Percentiles rank a stretch among this genome's conserved stretches.
phyloP scores from a whole-genome alignment of 2,113 vertebrate genomes.

The Lichenostomus cassidix region DNA sequence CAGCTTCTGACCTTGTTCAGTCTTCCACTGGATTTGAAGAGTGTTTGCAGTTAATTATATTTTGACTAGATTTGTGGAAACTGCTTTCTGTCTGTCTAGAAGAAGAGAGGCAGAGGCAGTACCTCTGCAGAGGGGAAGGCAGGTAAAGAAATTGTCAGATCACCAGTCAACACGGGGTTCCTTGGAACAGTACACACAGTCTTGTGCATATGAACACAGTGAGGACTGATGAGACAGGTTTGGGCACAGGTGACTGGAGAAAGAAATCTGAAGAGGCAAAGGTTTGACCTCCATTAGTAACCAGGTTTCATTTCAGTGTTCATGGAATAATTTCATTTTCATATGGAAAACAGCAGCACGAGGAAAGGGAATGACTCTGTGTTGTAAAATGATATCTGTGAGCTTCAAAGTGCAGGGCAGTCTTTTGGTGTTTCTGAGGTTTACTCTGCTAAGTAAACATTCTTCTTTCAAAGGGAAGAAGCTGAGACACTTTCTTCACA shows the following conservation, averaged over 20 bases:
- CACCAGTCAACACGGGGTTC: accelerated
- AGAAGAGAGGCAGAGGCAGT: background rate
- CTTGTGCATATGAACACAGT: background rate
- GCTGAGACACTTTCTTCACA: background rate
- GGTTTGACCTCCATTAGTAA: background rate
- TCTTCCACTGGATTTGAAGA: background rate
- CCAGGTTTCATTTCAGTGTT: background rate
- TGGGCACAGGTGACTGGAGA: background rate
- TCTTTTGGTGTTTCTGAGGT: conserved; percentile 7
- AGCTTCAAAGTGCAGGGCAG: background rate
- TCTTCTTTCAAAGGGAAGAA: conserved; percentile 11
- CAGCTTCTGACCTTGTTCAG: background rate
- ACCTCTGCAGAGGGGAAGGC: background rate
- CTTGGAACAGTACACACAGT: too few species aligned
- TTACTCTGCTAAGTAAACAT: background rate
- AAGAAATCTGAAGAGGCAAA: background rate
- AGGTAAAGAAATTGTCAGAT: background rate
- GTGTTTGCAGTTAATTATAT: background rate
- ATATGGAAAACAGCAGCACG: background rate
- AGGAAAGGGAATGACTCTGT: background rate
- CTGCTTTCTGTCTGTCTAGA: background rate
- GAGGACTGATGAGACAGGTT: background rate
- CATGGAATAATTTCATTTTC: background rate
- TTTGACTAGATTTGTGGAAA: conserved; percentile 4
- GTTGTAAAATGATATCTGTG: background rate